Evolutionary conservation across 2,113 vertebrate species (phyloP).

Genomic region (Silurus meridionalis): DNA sequence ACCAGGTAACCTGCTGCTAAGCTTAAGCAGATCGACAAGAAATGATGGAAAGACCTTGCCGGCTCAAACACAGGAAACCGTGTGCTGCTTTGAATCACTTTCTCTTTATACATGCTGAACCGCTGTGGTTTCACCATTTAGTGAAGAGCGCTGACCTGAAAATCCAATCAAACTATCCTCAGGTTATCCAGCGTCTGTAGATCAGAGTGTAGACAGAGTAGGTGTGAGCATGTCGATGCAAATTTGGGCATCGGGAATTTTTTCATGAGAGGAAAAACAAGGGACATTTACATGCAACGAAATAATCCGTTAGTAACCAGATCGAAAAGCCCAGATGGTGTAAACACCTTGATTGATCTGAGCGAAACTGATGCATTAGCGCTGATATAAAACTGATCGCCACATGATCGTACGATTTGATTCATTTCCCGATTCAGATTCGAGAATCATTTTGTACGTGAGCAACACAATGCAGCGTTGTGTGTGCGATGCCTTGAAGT

Average conservation of each 20-base stretch:
- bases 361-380: too few relatives aligned
- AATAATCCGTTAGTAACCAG: too few relatives aligned
- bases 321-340: too few relatives aligned
- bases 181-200: constrained; percentile 3
- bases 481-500: too few relatives aligned
- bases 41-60: neutral
- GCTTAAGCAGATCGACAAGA: neutral
- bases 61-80: neutral
- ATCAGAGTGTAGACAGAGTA: neutral
- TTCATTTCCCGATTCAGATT: too few relatives aligned
- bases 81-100: neutral
- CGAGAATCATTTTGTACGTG: too few relatives aligned
- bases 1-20: neutral
- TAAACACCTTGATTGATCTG: too few relatives aligned
- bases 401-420: too few relatives aligned
- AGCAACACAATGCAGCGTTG: too few relatives aligned
- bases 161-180: constrained; percentile 2
- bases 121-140: neutral
- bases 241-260: neutral
- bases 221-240: neutral
- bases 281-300: too few relatives aligned
- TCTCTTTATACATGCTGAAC: neutral
- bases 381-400: too few relatives aligned
- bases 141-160: neutral
- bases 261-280: too few relatives aligned